Base-by-base conservation (phyloP, 2,888 invertebrate species). In the Periphyllus acericola region DNA sequence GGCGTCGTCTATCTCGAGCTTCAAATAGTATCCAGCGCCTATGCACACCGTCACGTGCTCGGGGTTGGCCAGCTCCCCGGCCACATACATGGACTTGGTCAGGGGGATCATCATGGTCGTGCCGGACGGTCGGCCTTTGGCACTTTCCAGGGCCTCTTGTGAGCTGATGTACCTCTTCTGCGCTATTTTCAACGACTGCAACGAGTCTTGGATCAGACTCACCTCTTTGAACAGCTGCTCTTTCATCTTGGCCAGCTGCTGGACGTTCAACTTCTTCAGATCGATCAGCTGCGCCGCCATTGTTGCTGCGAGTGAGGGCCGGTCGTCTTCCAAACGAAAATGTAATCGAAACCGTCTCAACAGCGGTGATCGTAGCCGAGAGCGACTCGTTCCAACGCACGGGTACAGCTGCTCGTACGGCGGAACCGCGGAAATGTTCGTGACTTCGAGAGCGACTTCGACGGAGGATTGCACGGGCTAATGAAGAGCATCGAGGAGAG, bases 71-170 rank as follows among this genome's bases (percentile, higher is more conserved):
- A 99, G 93, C 90, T 94, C 94, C 4, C 99, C 99, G 60, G 97
- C 96, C 66, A 99, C 98, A 92, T 99, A 99, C 96, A 99, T 98
- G 90, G 99, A 99, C 90, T 97, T 96, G n/a, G 99, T 98, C 25
- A 99, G 93, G 1, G 99, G 99, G 25, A 99, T 98, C 36, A 99
- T 93, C 90, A 99, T 95, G 88, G 95, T 94, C 91, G 96, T 96
- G 90, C 96, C 96, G 91, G 96, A 94, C 89, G 94, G 94, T 74
- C 80, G 87, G 1, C 81, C 60, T 76, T 94, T 95, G 88, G 98
- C 93, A 92, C 96, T 95, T 89, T 96, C 96, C 79, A 97, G 93
- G 90, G 95, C 95, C 91, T 97, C 96, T 83, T 95, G 95, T 1
- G 98, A 98, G 91, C 96, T 96, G 89, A 95, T 94, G 92, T 97